Base-by-base conservation (phyloP, 2,797 vertebrate genomes). In the Masticophis lateralis region DNA sequence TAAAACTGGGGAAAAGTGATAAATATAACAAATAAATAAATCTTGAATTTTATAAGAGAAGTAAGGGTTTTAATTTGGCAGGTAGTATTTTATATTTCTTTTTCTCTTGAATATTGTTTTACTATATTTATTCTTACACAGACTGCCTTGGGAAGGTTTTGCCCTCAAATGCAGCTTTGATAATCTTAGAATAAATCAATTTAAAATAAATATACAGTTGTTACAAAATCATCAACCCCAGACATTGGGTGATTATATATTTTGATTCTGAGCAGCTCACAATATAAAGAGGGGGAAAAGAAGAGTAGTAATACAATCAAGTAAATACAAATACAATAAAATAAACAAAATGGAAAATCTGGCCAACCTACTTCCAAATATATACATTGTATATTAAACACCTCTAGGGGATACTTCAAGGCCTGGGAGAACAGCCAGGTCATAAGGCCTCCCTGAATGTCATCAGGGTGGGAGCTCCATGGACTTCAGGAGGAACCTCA, bases 31-130 rank as follows among this genome's bases (percentile, higher is more conserved):
- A 37, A 74, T 74, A 32, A 16, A 69, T 69, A 74, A 37, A 91
- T 92, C 10, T 90, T 91, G 90, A 74, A 28, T 28, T 94, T 12
- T 43, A 32, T 86, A 79, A 87, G 43, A 60, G 14, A 95, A 57
- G 37, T 91, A 0, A 83, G 4, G 8, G n/a, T 37, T 74, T 37
- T 43, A 43, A 79, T 22, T 79, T 79, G 74, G 37, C 37, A 25
- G 37, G 37, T 25, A 47, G 37, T 22, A 83, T 47, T 83, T 83
- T 83, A 83, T 25, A 25, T 83, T 83, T 11, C 74, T 22, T 20
- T 83, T 83, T 83, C 74, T 83, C 20, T 83, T 83, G 37, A 83
- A 47, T 83, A 83, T 47, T 47, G 9, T 47, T 83, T 83, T 25
- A 25, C 37, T 83, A 9, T 47, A 25, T 83, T 83, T 83, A 83